phyloP scores from a whole-genome alignment of 2,888 invertebrate species.

The Unio pictorum region DNA sequence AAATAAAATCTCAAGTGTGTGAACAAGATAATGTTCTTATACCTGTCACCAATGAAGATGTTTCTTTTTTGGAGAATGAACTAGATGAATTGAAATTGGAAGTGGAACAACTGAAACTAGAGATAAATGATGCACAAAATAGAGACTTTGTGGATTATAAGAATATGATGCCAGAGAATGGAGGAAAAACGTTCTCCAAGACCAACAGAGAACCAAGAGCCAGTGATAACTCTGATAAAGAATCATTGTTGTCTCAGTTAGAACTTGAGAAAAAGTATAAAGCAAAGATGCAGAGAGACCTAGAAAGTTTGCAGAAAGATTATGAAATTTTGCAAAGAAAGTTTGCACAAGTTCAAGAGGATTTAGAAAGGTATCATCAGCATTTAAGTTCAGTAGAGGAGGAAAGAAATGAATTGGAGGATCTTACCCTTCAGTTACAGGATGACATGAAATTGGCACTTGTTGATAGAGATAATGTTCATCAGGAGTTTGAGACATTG shows the following conservation, averaged over 20 bases:
- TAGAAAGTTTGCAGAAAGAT: constrained; percentile 13
- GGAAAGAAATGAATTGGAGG: background rate
- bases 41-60: no score
- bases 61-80: background rate
- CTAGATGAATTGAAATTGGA: constrained; percentile 1
- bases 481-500: constrained; percentile 10
- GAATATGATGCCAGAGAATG: no score
- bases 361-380: background rate
- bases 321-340: constrained; percentile 4
- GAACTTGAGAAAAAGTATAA: constrained; percentile 32
- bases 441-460: background rate
- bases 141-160: no score
- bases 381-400: background rate
- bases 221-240: no score
- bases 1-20: no score
- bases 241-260: constrained; percentile 6
- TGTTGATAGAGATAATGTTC: background rate
- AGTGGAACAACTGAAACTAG: constrained; percentile 5
- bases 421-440: no score
- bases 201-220: no score
- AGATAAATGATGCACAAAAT: background rate
- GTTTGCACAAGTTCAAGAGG: background rate
- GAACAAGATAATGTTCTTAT: no score
- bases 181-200: no score
- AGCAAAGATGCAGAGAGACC: constrained; percentile 20